phyloP scores from a whole-genome alignment of 2,113 vertebrate genomes.

The Apteryx mantelli region DNA sequence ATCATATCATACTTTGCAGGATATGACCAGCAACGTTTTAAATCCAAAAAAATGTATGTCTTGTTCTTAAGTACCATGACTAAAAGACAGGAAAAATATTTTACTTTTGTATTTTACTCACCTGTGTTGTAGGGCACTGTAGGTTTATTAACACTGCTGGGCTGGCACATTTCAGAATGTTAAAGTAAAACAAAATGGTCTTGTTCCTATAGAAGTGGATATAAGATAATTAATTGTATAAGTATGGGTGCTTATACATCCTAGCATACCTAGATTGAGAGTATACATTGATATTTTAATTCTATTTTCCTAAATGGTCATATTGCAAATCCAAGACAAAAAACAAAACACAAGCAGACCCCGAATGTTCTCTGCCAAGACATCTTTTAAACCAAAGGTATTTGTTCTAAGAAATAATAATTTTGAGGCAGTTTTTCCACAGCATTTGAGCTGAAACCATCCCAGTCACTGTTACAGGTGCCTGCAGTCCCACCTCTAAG shows the following conservation, averaged over 20 bases:
- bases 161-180: slow-evolving; percentile 92
- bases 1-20: not conserved
- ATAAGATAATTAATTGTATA: not conserved
- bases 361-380: not conserved
- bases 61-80: not conserved
- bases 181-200: slow-evolving; percentile 95
- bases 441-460: not conserved
- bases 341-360: not conserved
- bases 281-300: not conserved
- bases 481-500: not conserved
- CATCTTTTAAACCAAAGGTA: not conserved
- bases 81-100: not conserved
- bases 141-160: slow-evolving; percentile 89
- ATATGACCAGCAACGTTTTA: not conserved
- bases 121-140: slow-evolving; percentile 97
- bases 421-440: not conserved
- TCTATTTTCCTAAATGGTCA: not conserved
- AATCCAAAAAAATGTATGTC: not conserved
- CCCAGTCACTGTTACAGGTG: not conserved
- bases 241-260: not conserved
- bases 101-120: slow-evolving; percentile 66
- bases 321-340: not conserved
- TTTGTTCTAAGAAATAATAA: not conserved
- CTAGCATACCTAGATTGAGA: not conserved
- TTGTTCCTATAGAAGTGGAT: slow-evolving; percentile 87